Base-by-base conservation (phyloP, 2,888 invertebrate species). In the Cryptops parisi region DNA sequence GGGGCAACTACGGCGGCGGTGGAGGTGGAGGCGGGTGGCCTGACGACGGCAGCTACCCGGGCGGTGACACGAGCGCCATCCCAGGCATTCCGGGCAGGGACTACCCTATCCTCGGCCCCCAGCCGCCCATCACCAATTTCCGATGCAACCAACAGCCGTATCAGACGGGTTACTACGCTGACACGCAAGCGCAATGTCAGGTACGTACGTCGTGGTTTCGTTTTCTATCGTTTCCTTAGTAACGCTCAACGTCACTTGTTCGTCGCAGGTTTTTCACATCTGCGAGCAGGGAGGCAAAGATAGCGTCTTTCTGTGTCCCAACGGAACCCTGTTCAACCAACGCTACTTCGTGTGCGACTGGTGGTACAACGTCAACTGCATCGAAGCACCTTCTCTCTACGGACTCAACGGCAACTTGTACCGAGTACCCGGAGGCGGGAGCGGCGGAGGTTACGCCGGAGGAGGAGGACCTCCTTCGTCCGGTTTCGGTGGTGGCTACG, bases 151-250 rank as follows among this genome's bases (percentile, higher is more conserved):
- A 6, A 9, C 52, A 39, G 15, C 25, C 19, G 12, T 49, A 44
- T 43, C 25, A 23, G 60, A 62, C 67, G 4, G 88, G 88, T 62
- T 88, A 88, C 71, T 88, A 87, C 67, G 88, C 87, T 2, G 87
- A 88, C 70, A 73, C 84, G 74, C 85, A 87, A 68, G 85, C 86
- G 19, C 81, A 84, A 66, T 88, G 88, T 70, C 88, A 88, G 78
- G 87, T 86, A 73, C 25, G 33, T n/a, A n/a, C n/a, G n/a, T n/a
- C n/a, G n/a, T n/a, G n/a, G n/a, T n/a, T n/a, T n/a, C n/a, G n/a
- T n/a, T n/a, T n/a, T n/a, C n/a, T n/a, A n/a, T n/a, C n/a, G n/a
- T n/a, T n/a, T n/a, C n/a, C n/a, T n/a, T n/a, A n/a, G n/a, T n/a
- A n/a, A n/a, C n/a, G n/a, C n/a, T n/a, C n/a, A n/a, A n/a, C n/a